These are phyloP conservation scores for Odontomyia ornata DNA, from an alignment of 2,888 invertebrate genomes.

Conservation along the genomic window DNA sequence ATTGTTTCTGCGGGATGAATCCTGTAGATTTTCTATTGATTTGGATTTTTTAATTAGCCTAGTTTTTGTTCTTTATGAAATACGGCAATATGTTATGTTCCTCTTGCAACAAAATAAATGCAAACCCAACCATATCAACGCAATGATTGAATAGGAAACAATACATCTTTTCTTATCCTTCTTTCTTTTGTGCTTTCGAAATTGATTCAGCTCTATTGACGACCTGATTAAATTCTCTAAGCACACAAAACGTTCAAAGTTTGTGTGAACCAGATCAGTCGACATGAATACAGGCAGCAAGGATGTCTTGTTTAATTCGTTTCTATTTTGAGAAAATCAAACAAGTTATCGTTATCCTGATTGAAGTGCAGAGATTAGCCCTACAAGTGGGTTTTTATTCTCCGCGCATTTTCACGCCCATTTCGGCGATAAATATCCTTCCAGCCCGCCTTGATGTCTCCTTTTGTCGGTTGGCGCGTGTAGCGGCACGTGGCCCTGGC, in stretches of 20 bases:
- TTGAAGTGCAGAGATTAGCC: constrained; percentile 42
- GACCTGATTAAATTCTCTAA: constrained; percentile 1
- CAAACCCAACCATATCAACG: too few species aligned
- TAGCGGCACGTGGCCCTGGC: constrained; percentile 23
- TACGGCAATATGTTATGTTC: not conserved
- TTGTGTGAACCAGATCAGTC: not conserved
- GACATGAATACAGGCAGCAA: not conserved
- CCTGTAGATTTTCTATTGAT: not conserved
- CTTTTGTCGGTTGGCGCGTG: constrained; percentile 33
- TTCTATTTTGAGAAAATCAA: constrained; percentile 40
- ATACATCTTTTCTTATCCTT: not conserved
- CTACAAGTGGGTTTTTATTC: constrained; percentile 46
- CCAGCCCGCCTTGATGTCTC: constrained; percentile 42
- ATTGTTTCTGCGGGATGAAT: not conserved
- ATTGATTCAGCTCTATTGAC: not conserved
- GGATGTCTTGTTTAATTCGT: constrained; percentile 20
- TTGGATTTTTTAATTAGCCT: constrained; percentile 33
- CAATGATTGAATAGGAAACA: not conserved
- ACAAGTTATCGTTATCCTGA: constrained; percentile 35
- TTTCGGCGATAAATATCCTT: constrained; percentile 53
- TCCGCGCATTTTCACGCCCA: constrained; percentile 63
- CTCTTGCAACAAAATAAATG: too few species aligned
- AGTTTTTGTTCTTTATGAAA: not conserved
- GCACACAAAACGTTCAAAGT: not conserved
- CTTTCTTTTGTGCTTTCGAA: not conserved